A percentile compares a stretch with the other conserved stretches of the same genome.
Conservation (phyloP, 2,888 invertebrate genomes). For the Agrotis puta region DNA sequence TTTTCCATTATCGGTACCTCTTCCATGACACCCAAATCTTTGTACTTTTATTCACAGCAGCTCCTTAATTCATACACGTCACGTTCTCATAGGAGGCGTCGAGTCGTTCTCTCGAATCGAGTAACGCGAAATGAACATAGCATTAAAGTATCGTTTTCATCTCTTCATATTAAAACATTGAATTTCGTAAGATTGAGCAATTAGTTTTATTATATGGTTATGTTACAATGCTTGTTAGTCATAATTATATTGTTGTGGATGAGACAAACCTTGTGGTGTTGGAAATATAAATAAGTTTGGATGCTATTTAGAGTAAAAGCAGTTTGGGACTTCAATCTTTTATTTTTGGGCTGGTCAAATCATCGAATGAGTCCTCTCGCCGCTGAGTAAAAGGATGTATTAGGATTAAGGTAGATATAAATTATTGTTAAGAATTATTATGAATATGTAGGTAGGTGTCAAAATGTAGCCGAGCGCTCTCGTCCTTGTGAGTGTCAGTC, state of each 20-base stretch:
- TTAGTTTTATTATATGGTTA: conserved; percentile 36
- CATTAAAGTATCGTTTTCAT: conserved; percentile 79
- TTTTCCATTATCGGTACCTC: conserved; percentile 35
- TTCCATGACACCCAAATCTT: conserved; percentile 68
- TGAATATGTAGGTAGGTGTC: too few relatives aligned
- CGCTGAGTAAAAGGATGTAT: too few relatives aligned
- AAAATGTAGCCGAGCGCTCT: too few relatives aligned
- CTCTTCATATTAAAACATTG: conserved; percentile 71
- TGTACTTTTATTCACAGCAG: conserved; percentile 74
- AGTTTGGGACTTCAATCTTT: too few relatives aligned
- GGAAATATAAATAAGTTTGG: too few relatives aligned
- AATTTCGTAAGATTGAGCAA: conserved; percentile 64
- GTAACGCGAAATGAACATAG: conserved; percentile 80
- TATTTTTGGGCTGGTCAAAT: too few relatives aligned
- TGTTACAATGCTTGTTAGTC: conserved; percentile 18
- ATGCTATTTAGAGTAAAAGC: background rate
- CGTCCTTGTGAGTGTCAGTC: too few relatives aligned
- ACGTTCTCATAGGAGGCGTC: conserved; percentile 83
- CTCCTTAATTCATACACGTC: conserved; percentile 88
- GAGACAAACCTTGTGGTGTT: too few relatives aligned
- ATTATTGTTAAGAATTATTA: too few relatives aligned
- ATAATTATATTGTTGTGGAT: background rate
- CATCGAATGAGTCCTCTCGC: too few relatives aligned
- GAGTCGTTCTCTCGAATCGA: conserved; percentile 80
- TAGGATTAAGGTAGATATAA: too few relatives aligned